Conservation (phyloP, 2,888 invertebrate genomes). For the Amphipyra tragopoginis region DNA sequence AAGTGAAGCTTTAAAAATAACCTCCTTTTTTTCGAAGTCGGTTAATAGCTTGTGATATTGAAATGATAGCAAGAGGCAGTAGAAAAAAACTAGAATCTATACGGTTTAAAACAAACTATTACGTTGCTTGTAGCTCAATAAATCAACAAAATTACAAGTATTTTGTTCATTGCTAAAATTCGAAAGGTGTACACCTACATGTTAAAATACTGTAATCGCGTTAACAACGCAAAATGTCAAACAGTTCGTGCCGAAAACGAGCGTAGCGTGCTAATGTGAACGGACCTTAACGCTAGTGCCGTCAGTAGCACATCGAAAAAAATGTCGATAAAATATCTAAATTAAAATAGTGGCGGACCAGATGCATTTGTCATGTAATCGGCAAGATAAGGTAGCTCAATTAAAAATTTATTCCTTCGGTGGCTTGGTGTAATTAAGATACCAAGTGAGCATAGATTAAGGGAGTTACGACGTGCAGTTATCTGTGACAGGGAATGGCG, state of each 20-base stretch:
- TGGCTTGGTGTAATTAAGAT: slow-evolving; percentile 77
- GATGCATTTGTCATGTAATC: slow-evolving; percentile 73
- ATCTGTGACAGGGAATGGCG: slow-evolving; percentile 71
- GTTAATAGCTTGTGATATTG: too few species aligned
- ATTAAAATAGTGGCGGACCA: slow-evolving; percentile 59
- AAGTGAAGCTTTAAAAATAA: too few species aligned
- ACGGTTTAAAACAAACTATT: background rate
- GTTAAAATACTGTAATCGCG: slow-evolving; percentile 45
- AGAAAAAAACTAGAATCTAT: background rate
- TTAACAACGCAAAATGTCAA: slow-evolving; percentile 55
- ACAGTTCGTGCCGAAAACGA: slow-evolving; percentile 54
- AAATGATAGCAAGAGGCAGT: too few species aligned
- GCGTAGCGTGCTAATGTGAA: slow-evolving; percentile 54
- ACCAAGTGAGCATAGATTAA: slow-evolving; percentile 75
- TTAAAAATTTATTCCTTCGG: slow-evolving; percentile 77
- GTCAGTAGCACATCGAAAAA: slow-evolving; percentile 48
- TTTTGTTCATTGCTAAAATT: slow-evolving; percentile 9
- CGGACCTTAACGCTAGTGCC: slow-evolving; percentile 48
- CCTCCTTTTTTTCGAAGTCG: too few species aligned
- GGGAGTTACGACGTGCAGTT: slow-evolving; percentile 68
- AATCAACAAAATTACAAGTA: background rate
- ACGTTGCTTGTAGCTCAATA: background rate
- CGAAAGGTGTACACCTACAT: slow-evolving; percentile 31
- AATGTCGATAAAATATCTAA: slow-evolving; percentile 55
- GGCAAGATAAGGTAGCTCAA: slow-evolving; percentile 70